Percentiles rank a stretch among this genome's conserved stretches.
Evolutionary conservation across 2,797 vertebrate species (phyloP).

Genomic region (Choloepus didactylus): DNA sequence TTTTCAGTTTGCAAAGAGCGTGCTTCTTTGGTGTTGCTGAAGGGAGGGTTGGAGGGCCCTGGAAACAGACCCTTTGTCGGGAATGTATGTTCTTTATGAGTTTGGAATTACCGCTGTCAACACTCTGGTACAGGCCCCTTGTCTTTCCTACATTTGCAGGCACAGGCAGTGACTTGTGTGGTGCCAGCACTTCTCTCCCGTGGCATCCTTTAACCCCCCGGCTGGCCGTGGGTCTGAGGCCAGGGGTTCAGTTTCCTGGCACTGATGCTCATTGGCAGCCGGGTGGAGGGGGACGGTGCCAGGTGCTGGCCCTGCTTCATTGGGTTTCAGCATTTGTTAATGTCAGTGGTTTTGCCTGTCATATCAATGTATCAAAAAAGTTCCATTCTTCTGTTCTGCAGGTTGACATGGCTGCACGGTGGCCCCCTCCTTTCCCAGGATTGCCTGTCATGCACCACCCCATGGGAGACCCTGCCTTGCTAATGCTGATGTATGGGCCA

Average conservation of each 20-base stretch:
- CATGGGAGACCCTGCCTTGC: constrained; percentile 92
- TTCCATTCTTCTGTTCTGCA: constrained; percentile 52
- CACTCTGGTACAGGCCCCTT: background rate
- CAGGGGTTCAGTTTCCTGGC: background rate
- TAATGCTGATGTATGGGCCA: constrained; percentile 82
- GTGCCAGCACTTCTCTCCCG: no score
- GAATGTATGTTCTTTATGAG: background rate
- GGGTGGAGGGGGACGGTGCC: background rate
- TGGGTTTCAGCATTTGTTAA: background rate
- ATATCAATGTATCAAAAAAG: background rate
- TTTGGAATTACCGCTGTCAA: background rate
- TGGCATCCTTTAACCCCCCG: background rate
- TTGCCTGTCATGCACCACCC: constrained; percentile 77
- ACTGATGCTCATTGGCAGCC: background rate
- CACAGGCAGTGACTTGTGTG: no score
- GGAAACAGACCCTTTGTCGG: background rate
- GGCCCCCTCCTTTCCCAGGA: constrained; percentile 91
- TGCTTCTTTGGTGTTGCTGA: background rate
- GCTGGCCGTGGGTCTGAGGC: background rate
- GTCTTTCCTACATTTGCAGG: background rate
- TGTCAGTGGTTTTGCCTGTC: background rate
- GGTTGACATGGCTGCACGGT: constrained; percentile 87
- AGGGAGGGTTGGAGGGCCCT: background rate
- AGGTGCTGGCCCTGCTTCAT: background rate
- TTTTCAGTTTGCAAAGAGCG: background rate